phyloP scores from a whole-genome alignment of 2,113 vertebrate species.

The Ptychochromis oligacanthus region DNA sequence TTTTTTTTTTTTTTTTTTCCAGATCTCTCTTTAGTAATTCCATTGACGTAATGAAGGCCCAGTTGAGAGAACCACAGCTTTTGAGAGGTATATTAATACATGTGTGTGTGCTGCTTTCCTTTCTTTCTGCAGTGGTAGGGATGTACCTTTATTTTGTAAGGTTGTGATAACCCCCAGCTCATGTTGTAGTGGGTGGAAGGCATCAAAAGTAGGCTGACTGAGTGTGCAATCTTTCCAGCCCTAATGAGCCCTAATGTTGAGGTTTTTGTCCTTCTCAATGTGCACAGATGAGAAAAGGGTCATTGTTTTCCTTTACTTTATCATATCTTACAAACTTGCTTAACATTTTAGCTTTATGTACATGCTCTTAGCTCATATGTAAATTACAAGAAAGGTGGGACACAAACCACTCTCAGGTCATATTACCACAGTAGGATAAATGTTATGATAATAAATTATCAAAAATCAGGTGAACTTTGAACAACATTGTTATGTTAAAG shows the following conservation, averaged over 20 bases:
- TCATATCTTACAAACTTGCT: not conserved
- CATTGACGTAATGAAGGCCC: not conserved
- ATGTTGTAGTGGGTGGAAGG: not conserved
- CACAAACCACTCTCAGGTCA: not conserved
- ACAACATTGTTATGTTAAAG: slow-evolving; percentile 20
- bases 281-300: not conserved
- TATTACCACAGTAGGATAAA: not conserved
- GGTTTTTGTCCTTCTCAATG: not conserved
- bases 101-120: not conserved
- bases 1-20: not conserved
- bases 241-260: not conserved
- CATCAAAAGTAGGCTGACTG: not conserved
- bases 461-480: not conserved
- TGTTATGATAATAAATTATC: not conserved
- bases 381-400: not conserved
- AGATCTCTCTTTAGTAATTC: not conserved
- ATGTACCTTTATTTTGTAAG: not conserved
- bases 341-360: not conserved
- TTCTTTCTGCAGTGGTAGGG: not conserved
- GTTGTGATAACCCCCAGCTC: not conserved
- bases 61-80: not conserved
- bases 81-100: not conserved
- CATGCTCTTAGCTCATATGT: not conserved
- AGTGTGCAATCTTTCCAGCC: not conserved
- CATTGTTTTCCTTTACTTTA: not conserved